These are phyloP conservation scores for Coturnix japonica DNA, from an alignment of 2,113 vertebrate genomes.

Conservation along the genomic window DNA sequence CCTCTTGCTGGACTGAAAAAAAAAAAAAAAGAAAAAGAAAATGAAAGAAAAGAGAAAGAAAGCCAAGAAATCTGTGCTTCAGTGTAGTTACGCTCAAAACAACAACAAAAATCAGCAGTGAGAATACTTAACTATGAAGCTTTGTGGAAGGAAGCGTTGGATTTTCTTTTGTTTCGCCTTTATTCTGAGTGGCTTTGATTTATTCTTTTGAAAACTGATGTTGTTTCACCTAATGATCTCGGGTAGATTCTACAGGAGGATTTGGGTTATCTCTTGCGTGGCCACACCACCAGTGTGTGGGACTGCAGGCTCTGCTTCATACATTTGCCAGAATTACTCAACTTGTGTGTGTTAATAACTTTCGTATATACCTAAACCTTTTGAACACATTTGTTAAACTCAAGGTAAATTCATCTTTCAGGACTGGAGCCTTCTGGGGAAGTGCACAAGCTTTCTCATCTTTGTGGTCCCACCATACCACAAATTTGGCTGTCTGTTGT, in stretches of 20 bases:
- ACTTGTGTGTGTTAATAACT: slow-evolving; percentile 78
- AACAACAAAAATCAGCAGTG: not conserved
- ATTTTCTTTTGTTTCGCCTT: not conserved
- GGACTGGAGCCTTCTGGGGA: not conserved
- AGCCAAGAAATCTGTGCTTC: not conserved
- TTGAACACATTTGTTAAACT: not conserved
- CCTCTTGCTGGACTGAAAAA: not conserved
- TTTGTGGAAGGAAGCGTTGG: not conserved
- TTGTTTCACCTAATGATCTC: not conserved
- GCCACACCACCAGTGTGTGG: slow-evolving; percentile 83
- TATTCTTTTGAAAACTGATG: not conserved
- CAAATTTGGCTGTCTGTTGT: not conserved
- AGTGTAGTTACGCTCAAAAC: not conserved
- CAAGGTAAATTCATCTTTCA: not conserved
- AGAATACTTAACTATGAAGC: not conserved
- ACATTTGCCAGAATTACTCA: slow-evolving; percentile 84
- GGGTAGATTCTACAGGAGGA: slow-evolving; percentile 84
- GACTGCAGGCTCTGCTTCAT: slow-evolving; percentile 80
- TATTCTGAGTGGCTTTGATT: not conserved
- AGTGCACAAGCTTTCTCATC: not conserved
- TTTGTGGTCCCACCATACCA: rapidly evolving
- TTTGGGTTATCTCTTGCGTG: slow-evolving; percentile 82
- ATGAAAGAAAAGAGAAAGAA: not conserved
- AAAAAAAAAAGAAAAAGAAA: not conserved
- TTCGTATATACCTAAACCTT: not conserved